A percentile compares a stretch with the other conserved stretches of the same genome.
Evolutionary conservation across 2,888 invertebrate species (phyloP).

Genomic region (Campopleginae sp.): DNA sequence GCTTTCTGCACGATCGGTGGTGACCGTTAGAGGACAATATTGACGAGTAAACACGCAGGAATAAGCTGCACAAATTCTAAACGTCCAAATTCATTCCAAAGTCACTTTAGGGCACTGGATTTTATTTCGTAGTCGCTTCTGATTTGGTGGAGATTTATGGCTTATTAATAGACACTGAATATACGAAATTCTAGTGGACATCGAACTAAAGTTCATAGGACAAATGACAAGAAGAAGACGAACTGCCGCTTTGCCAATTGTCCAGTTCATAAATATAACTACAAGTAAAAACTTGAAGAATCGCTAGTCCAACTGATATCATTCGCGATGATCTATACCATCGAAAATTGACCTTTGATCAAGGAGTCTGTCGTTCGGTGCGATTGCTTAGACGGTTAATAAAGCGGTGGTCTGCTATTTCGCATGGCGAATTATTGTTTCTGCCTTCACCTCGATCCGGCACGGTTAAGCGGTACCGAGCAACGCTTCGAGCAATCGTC

Average conservation of each 20-base stretch:
- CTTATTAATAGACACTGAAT: constrained; percentile 38
- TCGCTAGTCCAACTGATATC: constrained; percentile 24
- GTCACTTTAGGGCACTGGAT: neutral
- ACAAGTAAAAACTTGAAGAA: neutral
- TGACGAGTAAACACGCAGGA: neutral
- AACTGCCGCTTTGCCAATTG: neutral
- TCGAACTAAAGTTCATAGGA: constrained; percentile 8
- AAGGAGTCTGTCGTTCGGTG: constrained; percentile 8
- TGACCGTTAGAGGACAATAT: too few relatives aligned
- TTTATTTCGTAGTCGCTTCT: neutral
- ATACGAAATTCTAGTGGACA: constrained; percentile 1
- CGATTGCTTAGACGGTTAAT: constrained; percentile 12
- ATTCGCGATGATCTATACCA: constrained; percentile 15
- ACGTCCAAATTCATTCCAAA: neutral
- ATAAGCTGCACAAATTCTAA: neutral
- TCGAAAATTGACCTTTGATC: constrained; percentile 55
- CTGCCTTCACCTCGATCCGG: constrained; percentile 56
- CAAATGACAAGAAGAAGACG: neutral
- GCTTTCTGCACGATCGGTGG: neutral
- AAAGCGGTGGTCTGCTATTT: constrained; percentile 51
- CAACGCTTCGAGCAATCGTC: constrained; percentile 20
- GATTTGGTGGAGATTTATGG: constrained; percentile 18
- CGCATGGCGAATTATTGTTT: constrained; percentile 47
- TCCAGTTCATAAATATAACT: neutral
- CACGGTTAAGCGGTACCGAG: constrained; percentile 34